These are phyloP conservation scores for Myzus persicae DNA, from an alignment of 1,140 invertebrate genomes.

Conservation along the genomic window DNA sequence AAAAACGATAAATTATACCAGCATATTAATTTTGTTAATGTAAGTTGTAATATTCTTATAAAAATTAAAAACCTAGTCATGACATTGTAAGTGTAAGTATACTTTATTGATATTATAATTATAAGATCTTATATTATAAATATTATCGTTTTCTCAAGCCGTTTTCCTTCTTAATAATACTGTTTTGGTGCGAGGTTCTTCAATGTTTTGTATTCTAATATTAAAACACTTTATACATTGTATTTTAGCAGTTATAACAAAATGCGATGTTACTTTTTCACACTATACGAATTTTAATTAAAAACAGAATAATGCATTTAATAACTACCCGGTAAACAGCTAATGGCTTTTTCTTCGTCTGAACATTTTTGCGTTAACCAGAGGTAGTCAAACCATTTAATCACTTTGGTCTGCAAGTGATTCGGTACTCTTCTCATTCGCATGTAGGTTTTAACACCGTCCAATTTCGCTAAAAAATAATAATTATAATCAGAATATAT, in stretches of 20 bases:
- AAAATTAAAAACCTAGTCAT: background rate
- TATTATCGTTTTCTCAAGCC: background rate
- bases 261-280: background rate
- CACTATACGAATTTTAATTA: background rate
- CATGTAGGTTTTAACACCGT: slow-evolving; percentile 99
- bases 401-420: slow-evolving; percentile 96
- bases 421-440: slow-evolving; percentile 92
- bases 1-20: slow-evolving; percentile 62
- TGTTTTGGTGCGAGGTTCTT: background rate
- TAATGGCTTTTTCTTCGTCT: slow-evolving; percentile 94
- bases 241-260: background rate
- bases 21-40: background rate
- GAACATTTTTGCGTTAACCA: slow-evolving; percentile 99
- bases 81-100: background rate
- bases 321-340: slow-evolving; percentile 81
- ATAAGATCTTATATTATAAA: background rate
- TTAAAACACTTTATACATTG: slow-evolving; percentile 4
- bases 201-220: background rate
- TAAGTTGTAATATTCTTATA: background rate
- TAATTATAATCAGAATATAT: background rate
- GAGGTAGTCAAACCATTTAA: slow-evolving; percentile 99
- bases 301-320: slow-evolving; percentile 30
- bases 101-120: background rate
- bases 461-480: slow-evolving; percentile 83
- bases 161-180: background rate